Conservation (phyloP, 2,113 vertebrate genomes). For the Piaya cayana region DNA sequence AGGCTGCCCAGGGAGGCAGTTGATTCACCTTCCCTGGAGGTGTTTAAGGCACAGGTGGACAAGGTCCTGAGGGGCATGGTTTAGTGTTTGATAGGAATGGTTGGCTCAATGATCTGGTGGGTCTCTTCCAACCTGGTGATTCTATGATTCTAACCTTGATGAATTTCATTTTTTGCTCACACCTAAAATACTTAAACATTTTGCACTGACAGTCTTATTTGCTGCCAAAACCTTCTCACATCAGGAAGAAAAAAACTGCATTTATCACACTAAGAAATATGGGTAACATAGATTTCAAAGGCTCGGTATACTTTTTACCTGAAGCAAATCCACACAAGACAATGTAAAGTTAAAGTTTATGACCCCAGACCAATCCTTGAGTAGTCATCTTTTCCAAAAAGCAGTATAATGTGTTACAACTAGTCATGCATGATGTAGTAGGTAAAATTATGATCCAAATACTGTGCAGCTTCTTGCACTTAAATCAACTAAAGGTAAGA, state of each 20-base stretch:
- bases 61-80: no score
- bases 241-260: not conserved
- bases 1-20: no score
- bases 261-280: not conserved
- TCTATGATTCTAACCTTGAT: not conserved
- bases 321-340: not conserved
- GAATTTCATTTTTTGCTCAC: not conserved
- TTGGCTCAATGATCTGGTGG: no score
- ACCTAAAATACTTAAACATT: not conserved
- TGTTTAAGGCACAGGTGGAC: no score
- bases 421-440: not conserved
- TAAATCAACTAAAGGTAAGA: not conserved
- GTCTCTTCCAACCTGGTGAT: no score
- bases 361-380: not conserved
- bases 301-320: not conserved
- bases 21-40: no score
- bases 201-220: not conserved
- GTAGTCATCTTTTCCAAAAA: not conserved
- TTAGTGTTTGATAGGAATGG: no score
- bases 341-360: not conserved
- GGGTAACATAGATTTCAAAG: not conserved
- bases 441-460: not conserved
- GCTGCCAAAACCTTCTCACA: not conserved
- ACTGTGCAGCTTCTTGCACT: not conserved
- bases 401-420: not conserved